phyloP scores from a whole-genome alignment of 2,888 invertebrate genomes.

The Stenodema calcarata region DNA sequence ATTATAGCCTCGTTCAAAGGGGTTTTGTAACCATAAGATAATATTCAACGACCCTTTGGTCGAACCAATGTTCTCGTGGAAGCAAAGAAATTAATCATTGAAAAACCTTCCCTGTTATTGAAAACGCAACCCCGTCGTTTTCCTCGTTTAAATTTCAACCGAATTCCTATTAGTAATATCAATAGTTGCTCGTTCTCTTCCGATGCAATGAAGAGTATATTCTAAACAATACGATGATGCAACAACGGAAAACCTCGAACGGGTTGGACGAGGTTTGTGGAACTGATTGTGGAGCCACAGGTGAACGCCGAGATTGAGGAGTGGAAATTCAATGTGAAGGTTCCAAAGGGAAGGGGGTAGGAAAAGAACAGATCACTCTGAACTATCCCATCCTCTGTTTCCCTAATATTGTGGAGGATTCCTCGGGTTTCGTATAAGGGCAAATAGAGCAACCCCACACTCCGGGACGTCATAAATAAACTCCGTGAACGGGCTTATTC shows the following conservation, averaged over 20 bases:
- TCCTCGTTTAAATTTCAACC: neutral
- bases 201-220: neutral
- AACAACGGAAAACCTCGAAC: neutral
- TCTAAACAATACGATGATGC: neutral
- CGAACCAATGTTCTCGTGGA: neutral
- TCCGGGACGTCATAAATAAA: slow-evolving; percentile 4
- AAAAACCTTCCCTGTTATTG: neutral
- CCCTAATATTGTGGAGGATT: neutral
- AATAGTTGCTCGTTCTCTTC: neutral
- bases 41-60: no score
- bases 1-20: no score
- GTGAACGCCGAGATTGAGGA: slow-evolving; percentile 1
- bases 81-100: neutral
- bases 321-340: neutral
- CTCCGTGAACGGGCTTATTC: neutral
- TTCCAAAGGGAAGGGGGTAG: neutral
- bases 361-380: neutral
- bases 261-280: neutral
- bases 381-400: neutral
- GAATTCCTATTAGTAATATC: neutral
- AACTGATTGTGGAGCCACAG: slow-evolving; percentile 7
- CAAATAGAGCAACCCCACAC: neutral
- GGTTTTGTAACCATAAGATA: no score
- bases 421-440: neutral
- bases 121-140: no score